Evolutionary conservation across 1,140 invertebrate species (phyloP).

Genomic region (Mesaphorura yosii): DNA sequence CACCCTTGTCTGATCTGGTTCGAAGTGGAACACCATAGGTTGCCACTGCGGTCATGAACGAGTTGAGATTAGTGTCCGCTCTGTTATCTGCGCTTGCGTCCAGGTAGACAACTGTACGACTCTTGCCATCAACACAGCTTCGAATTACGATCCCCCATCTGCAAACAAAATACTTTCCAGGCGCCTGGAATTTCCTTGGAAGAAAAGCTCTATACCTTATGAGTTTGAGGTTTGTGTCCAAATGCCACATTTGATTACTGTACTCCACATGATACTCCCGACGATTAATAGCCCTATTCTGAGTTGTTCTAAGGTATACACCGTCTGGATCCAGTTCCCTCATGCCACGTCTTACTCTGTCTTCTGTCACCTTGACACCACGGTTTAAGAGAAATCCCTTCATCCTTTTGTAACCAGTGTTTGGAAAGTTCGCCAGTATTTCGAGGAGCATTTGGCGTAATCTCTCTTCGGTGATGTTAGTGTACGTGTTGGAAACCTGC

Average conservation of each 20-base stretch:
- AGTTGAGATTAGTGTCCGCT: not conserved
- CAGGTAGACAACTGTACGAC: constrained; percentile 1
- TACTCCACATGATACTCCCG: constrained; percentile 14
- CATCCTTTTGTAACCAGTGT: constrained; percentile 25
- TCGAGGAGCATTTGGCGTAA: too few relatives aligned
- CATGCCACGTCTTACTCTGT: constrained; percentile 3
- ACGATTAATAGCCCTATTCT: constrained; percentile 12
- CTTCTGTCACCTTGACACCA: constrained; percentile 8
- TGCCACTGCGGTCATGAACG: not conserved
- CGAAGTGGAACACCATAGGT: not conserved
- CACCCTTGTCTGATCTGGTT: constrained; percentile 18
- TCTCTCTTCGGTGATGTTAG: too few relatives aligned
- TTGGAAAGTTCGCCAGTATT: too few relatives aligned
- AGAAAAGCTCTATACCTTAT: constrained; percentile 5
- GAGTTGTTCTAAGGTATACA: constrained; percentile 3
- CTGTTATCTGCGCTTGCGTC: constrained; percentile 3
- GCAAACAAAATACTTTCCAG: not conserved
- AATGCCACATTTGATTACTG: constrained; percentile 17
- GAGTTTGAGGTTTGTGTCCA: constrained; percentile 19
- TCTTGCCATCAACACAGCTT: constrained; percentile 16
- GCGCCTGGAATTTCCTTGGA: not conserved
- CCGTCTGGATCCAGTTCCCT: constrained; percentile 16
- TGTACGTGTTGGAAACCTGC: too few relatives aligned
- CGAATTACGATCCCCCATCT: constrained; percentile 14
- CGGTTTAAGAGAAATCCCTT: constrained; percentile 7